A percentile compares a stretch with the other conserved stretches of the same genome.
Evolutionary conservation across 2,888 invertebrate genomes (phyloP).

Genomic region (Nasonia oneida): DNA sequence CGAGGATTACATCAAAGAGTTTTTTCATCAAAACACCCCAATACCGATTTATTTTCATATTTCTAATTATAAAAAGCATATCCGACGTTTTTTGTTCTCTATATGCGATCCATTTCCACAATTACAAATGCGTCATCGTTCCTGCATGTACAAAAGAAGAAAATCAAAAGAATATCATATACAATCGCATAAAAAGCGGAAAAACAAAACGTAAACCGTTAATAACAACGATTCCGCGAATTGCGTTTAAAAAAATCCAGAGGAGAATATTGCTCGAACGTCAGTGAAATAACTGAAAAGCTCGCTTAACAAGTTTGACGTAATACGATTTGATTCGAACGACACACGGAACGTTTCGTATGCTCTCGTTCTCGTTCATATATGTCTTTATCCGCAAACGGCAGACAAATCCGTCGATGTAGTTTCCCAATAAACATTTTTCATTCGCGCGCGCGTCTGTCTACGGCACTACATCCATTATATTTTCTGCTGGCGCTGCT

Average conservation of each 20-base stretch:
- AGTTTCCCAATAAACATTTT: constrained; percentile 21
- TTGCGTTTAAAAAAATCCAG: not conserved
- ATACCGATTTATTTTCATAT: too few species aligned
- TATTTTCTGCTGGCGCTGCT: constrained; percentile 7
- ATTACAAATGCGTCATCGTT: not conserved
- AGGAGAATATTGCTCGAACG: not conserved
- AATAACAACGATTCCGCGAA: not conserved
- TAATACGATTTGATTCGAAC: constrained; percentile 9
- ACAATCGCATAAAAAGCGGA: not conserved
- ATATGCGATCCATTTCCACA: not conserved
- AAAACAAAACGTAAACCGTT: not conserved
- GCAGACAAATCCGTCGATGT: constrained; percentile 18
- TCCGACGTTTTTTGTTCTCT: too few species aligned
- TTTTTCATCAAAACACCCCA: not conserved
- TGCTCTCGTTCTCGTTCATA: not conserved
- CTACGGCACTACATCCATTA: not conserved
- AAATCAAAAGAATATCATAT: too few species aligned
- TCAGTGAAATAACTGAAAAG: not conserved
- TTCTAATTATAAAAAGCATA: too few species aligned
- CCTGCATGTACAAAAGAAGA: not conserved
- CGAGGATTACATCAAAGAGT: not conserved
- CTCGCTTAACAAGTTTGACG: not conserved
- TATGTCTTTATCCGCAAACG: not conserved
- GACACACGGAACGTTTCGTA: not conserved
- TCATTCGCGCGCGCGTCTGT: not conserved